Percentiles rank a stretch among this genome's conserved stretches.
Evolutionary conservation across 2,888 invertebrate species (phyloP).

Genomic region (Apodemia duryi): DNA sequence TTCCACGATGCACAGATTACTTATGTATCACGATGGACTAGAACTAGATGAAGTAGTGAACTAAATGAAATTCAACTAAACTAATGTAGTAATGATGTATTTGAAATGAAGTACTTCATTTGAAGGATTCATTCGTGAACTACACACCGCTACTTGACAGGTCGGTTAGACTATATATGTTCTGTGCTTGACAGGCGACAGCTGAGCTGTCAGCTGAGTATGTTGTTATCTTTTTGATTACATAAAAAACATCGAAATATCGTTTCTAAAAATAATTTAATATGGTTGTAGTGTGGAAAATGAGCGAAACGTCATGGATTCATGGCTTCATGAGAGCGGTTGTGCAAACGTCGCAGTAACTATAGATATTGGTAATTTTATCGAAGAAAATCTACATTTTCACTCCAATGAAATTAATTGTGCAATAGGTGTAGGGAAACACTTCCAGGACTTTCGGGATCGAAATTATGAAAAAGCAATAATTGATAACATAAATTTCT

Average conservation of each 20-base stretch:
- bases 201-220: neutral
- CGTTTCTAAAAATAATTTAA: constrained; percentile 4
- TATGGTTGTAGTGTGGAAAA: constrained; percentile 5
- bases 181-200: too few species aligned
- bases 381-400: constrained; percentile 34
- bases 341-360: constrained; percentile 37
- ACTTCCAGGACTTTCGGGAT: neutral
- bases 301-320: constrained; percentile 58
- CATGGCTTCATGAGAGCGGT: constrained; percentile 57
- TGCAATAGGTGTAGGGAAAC: constrained; percentile 8
- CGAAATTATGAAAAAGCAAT: constrained; percentile 18
- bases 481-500: constrained; percentile 7
- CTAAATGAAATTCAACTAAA: too few species aligned
- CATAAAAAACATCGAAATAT: neutral
- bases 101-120: too few species aligned
- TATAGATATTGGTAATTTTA: constrained; percentile 34
- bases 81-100: too few species aligned
- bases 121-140: too few species aligned
- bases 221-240: constrained; percentile 1
- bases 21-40: too few species aligned
- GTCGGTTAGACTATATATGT: too few species aligned
- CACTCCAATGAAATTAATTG: constrained; percentile 12
- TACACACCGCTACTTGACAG: too few species aligned
- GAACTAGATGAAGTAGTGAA: too few species aligned
- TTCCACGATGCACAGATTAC: too few species aligned